Evolutionary conservation across 1,140 invertebrate genomes (phyloP), one percentile per base, ranked within the genome.

Genomic region (Hylaeus volcanicus): DNA sequence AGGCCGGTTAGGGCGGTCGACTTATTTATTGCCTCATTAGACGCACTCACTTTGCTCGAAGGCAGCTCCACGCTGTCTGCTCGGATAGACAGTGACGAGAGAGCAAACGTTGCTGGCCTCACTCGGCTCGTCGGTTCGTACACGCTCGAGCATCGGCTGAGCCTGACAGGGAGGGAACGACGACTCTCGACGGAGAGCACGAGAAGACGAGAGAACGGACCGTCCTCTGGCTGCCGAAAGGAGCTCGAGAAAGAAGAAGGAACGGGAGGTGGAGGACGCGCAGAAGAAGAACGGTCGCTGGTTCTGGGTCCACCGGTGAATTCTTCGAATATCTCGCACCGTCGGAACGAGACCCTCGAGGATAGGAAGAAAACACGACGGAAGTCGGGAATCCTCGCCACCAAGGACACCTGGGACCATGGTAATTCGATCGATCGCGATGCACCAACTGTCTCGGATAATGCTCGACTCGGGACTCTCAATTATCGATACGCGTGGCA

Each of bases 1-100:
- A 92, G 91, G 91, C 91, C 90, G 91, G 92, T 92, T 92, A 92
- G 90, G 91, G 88, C 91, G 87, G 91, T 90, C 91, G 92, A 93
- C 90, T 93, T 93, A 93, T 93, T 93, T 93, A 93, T 93, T 93
- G 92, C 93, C 92, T 93, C 93, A 93, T 93, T 93, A 93, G 92
- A 92, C 90, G 93, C 92, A 92, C 93, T 92, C 92, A 91, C 92
- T 92, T 92, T 88, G 92, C 91, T 91, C 89, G 90, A 89, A 92
- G 90, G 87, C 89, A 92, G 90, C 92, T 93, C 92, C 93, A 93
- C 93, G 93, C 93, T 93, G 93, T 93, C 93, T 93, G 92, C 90
- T 91, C 91, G 91, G 92, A 93, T 93, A 92, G 92, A 93, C 92
- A 93, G 91, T 93, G 92, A 93, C 92, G 92, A 93, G 91, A 84